Evolutionary conservation across 37 sponge, comb jelly and placozoan genomes (phyloP).

Genomic region (Spongia lamella): DNA sequence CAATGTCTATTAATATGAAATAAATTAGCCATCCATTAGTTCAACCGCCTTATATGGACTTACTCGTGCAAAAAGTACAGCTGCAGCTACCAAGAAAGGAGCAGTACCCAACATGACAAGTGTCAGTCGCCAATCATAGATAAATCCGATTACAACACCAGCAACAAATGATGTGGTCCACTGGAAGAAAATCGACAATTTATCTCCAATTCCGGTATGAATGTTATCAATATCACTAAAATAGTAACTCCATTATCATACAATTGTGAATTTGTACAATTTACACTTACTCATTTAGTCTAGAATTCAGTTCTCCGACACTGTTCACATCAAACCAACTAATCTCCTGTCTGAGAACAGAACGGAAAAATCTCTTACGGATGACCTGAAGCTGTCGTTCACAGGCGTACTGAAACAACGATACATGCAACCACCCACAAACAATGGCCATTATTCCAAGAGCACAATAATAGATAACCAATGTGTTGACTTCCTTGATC

Average conservation of each 20-base stretch:
- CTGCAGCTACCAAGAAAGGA: constrained; percentile 38
- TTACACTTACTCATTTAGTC: constrained; percentile 60
- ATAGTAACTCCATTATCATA: not conserved
- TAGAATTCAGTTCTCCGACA: constrained; percentile 65
- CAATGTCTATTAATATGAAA: no score
- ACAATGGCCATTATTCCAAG: no score
- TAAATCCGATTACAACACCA: constrained; percentile 40
- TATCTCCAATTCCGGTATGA: constrained; percentile 68
- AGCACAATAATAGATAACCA: no score
- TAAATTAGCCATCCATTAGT: not conserved
- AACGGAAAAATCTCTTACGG: constrained; percentile 44
- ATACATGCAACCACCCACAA: not conserved
- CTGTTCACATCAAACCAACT: constrained; percentile 86
- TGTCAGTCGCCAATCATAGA: constrained; percentile 35
- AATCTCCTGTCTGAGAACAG: constrained; percentile 80
- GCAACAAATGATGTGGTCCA: constrained; percentile 36
- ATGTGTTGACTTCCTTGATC: no score
- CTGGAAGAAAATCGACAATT: constrained; percentile 45
- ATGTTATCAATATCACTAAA: constrained; percentile 59
- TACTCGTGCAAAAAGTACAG: constrained; percentile 1
- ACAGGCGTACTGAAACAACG: constrained; percentile 58
- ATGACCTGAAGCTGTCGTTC: constrained; percentile 72
- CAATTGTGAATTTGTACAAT: no score
- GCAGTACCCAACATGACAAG: constrained; percentile 35
- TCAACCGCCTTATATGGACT: no score